Conservation (phyloP, 2,797 vertebrate genomes). For the Gallinago nigripennis region DNA sequence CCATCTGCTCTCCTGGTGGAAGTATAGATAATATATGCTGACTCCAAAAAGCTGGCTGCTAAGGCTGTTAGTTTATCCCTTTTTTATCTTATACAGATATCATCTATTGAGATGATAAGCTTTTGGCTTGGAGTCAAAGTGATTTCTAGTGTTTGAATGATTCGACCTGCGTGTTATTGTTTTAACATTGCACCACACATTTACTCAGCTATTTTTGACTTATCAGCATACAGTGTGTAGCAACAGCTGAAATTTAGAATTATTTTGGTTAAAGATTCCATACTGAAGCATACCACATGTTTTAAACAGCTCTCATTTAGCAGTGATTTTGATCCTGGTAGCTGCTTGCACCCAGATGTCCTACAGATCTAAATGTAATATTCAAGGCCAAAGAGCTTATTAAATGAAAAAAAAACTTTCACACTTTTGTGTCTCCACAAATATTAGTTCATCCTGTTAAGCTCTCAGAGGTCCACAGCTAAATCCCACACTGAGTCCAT, state of each 20-base stretch:
- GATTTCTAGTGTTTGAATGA: conserved; percentile 49
- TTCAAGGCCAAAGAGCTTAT: background rate
- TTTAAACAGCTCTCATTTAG: background rate
- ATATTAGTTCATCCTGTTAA: background rate
- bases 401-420: background rate
- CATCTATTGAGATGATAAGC: conserved; percentile 39
- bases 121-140: conserved; percentile 56
- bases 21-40: conserved; percentile 59
- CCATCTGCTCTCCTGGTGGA: conserved; percentile 65
- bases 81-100: conserved; percentile 62
- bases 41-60: conserved; percentile 55
- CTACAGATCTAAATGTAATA: background rate
- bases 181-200: conserved; percentile 60
- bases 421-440: background rate
- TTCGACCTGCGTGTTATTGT: conserved; percentile 60
- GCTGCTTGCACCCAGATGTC: background rate
- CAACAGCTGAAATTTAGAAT: background rate
- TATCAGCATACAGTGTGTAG: conserved; percentile 22
- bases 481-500: background rate
- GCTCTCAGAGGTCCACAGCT: background rate
- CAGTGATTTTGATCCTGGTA: background rate
- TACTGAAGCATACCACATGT: background rate
- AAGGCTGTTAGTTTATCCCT: conserved; percentile 65
- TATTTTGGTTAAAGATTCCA: conserved; percentile 34
- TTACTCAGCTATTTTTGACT: conserved; percentile 47